Conservation (phyloP, 2,888 invertebrate species). For the Pseudanteris insignis region DNA sequence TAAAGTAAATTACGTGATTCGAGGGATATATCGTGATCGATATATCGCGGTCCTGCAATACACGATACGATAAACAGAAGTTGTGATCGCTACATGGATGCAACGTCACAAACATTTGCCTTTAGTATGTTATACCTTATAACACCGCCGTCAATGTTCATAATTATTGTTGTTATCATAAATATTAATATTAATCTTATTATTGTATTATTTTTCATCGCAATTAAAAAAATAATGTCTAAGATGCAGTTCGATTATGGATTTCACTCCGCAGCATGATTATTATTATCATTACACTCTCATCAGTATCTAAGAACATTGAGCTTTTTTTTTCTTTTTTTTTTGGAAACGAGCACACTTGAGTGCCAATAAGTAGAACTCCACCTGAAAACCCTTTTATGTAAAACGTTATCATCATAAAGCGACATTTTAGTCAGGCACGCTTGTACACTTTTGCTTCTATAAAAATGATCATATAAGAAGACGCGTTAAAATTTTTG, state of each 20-base stretch:
- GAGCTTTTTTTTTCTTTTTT: constrained; percentile 8
- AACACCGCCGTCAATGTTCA: too few relatives aligned
- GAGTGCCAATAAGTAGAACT: constrained; percentile 33
- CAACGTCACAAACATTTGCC: too few relatives aligned
- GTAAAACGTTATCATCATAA: constrained; percentile 13
- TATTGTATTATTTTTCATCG: constrained; percentile 5
- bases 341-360: constrained; percentile 35
- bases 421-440: constrained; percentile 17
- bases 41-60: too few relatives aligned
- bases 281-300: constrained; percentile 13
- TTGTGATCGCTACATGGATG: too few relatives aligned
- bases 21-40: too few relatives aligned
- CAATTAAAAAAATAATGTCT: constrained; percentile 41
- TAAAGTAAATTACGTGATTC: too few relatives aligned
- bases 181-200: too few relatives aligned
- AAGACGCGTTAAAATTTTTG: constrained; percentile 12
- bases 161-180: too few relatives aligned
- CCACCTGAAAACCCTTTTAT: constrained; percentile 17
- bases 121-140: too few relatives aligned
- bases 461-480: constrained; percentile 44
- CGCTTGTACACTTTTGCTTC: constrained; percentile 21
- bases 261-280: constrained; percentile 25
- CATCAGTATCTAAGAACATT: constrained; percentile 32
- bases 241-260: constrained; percentile 33
- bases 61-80: too few relatives aligned